These are phyloP conservation scores for Eulimnadia texana DNA, from an alignment of 1,140 invertebrate genomes.

Conservation along the genomic window DNA sequence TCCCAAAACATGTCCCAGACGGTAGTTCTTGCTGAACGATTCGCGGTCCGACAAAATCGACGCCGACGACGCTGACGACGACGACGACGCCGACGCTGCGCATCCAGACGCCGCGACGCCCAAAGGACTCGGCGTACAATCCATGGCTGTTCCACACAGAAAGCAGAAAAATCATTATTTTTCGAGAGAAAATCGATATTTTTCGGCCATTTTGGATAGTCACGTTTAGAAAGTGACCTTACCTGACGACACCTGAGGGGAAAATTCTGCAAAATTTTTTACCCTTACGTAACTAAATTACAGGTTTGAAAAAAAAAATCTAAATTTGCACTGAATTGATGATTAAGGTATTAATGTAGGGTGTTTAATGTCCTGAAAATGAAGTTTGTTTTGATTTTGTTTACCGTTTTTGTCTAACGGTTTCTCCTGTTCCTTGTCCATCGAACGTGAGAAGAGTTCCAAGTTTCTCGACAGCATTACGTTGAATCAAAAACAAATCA, in stretches of 20 bases:
- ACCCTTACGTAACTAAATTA: too few species aligned
- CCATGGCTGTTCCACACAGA: background rate
- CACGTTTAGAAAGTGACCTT: background rate
- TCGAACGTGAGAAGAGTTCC: background rate
- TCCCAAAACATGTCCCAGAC: constrained; percentile 32
- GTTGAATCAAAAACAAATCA: background rate
- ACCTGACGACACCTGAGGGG: too few species aligned
- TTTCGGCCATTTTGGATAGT: too few species aligned
- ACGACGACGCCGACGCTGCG: background rate
- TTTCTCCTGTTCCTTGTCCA: background rate
- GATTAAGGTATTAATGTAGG: too few species aligned
- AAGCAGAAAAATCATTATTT: background rate
- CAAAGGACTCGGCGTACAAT: background rate
- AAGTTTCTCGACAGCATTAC: background rate
- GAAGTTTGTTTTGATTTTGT: background rate
- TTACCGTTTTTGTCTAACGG: background rate
- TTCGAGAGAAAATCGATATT: too few species aligned
- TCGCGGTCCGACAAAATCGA: constrained; percentile 1
- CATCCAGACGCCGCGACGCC: background rate
- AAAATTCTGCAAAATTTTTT: too few species aligned
- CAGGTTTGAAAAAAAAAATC: too few species aligned
- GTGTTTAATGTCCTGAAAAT: too few species aligned
- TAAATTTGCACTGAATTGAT: too few species aligned
- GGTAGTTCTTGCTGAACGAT: constrained; percentile 28
- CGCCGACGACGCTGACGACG: too few species aligned